phyloP scores from a whole-genome alignment of 2,888 invertebrate genomes.

The Nebria brevicollis region DNA sequence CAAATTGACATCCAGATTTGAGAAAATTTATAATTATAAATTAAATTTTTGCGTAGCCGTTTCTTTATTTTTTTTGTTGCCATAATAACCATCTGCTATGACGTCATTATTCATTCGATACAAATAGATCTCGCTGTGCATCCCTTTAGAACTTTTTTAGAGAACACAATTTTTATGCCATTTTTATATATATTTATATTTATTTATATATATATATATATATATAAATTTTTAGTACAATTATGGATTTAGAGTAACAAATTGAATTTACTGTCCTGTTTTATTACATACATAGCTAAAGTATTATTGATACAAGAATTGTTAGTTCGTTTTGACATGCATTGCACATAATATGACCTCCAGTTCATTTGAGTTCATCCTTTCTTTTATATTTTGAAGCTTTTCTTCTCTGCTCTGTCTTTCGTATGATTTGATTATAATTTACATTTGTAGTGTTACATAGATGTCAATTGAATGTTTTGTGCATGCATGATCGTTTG shows the following conservation, averaged over 20 bases:
- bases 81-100: conserved; percentile 19
- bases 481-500: conserved; percentile 18
- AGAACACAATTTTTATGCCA: conserved; percentile 10
- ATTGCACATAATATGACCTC: background rate
- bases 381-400: conserved; percentile 12
- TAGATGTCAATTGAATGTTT: conserved; percentile 22
- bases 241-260: background rate
- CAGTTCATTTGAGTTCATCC: conserved; percentile 9
- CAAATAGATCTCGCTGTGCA: conserved; percentile 26
- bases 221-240: background rate
- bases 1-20: conserved; percentile 1
- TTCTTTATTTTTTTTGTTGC: conserved; percentile 3
- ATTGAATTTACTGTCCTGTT: conserved; percentile 9
- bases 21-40: conserved; percentile 1
- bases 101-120: conserved; percentile 35
- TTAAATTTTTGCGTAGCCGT: background rate
- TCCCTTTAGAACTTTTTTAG: background rate
- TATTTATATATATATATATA: too few species aligned
- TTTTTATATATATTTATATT: too few species aligned
- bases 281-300: conserved; percentile 18
- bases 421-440: conserved; percentile 5
- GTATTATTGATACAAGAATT: background rate
- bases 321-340: background rate
- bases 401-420: background rate
- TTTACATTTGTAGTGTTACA: conserved; percentile 13